A percentile compares a stretch with the other conserved stretches of the same genome.
phyloP scores from a whole-genome alignment of 2,888 invertebrate species.

The Doris montereyensis region DNA sequence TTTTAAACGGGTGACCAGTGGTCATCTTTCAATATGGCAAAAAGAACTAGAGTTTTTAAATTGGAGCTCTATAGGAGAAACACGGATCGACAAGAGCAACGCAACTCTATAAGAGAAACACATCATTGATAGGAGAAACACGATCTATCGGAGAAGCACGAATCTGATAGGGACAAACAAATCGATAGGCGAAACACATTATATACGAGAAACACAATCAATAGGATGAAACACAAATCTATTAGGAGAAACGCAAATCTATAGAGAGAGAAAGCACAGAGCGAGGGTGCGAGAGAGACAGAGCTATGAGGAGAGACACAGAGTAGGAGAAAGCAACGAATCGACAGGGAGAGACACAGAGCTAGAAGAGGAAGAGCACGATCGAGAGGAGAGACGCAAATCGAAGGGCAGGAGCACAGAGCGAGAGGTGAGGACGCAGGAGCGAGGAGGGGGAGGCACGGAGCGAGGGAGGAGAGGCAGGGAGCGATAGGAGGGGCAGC shows the following conservation, averaged over 20 bases:
- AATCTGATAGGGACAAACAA: too few species aligned
- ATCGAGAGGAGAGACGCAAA: neutral
- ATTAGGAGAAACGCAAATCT: neutral
- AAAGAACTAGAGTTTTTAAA: too few species aligned
- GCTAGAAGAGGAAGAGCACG: neutral
- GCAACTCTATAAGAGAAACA: too few species aligned
- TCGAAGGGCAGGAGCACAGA: neutral
- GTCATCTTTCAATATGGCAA: too few species aligned
- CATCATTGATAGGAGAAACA: too few species aligned
- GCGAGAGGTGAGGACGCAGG: neutral
- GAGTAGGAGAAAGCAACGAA: neutral
- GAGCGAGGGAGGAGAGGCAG: neutral
- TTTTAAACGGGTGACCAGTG: too few species aligned
- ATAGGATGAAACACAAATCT: neutral
- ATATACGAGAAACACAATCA: neutral
- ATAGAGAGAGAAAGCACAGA: neutral
- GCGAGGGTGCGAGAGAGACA: neutral
- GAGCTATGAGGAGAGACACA: neutral
- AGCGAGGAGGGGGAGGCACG: neutral
- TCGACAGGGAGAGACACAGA: constrained; percentile 5
- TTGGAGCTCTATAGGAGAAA: too few species aligned
- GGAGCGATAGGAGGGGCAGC: neutral
- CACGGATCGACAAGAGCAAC: too few species aligned
- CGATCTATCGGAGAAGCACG: too few species aligned
- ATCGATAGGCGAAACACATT: too few species aligned